Base-by-base conservation (phyloP, 2,797 vertebrate genomes). In the Anisognathus igniventris region DNA sequence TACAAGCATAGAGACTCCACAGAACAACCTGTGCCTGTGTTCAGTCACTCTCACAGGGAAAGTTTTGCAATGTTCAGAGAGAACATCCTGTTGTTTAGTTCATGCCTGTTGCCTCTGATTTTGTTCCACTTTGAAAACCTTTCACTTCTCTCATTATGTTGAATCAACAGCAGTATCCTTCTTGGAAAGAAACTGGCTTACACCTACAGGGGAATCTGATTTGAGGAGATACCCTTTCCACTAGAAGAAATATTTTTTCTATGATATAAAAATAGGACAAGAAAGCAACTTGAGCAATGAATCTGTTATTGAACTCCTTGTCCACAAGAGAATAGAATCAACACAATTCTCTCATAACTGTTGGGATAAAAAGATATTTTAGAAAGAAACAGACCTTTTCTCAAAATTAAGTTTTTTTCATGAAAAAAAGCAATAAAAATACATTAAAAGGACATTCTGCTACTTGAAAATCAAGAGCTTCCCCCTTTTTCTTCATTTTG, bases 81-180 rank as follows among this genome's bases (percentile, higher is more conserved):
- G 31, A 86, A 23, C 7, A 5, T 50, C 30, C 51, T 39, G n/a
- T 77, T 35, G 57, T 73, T 86, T n/a, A 37, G 24, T 71, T 66
- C 42, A 23, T 67, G 50, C 17, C 22, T 7, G 0, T 82, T 88
- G 25, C 60, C 28, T 88, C 39, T 90, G 37, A 66, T 81, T 94
- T 85, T 86, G 67, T 76, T 86, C 57, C 27, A 6, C 40, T 53
- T 44, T 28, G 57, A 90, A 95, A 92, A 86, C 76, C 33, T 92
- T 58, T 94, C 70, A 70, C n/a, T 92, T 74, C 4, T 72, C n/a
- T 87, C 30, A 25, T 77, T 72, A 44, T 31, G 51, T 73, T 71
- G 64, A 89, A 91, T 54, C 35, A 83, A 23, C n/a, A 91, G 22
- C 64, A 79, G 56, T 48, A 65, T 57, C 23, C 51, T 77, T 31